Percentiles rank a stretch among this genome's conserved stretches.
These are phyloP conservation scores for Actenoides hombroni DNA, from an alignment of 2,113 vertebrate genomes.

Conservation along the genomic window DNA sequence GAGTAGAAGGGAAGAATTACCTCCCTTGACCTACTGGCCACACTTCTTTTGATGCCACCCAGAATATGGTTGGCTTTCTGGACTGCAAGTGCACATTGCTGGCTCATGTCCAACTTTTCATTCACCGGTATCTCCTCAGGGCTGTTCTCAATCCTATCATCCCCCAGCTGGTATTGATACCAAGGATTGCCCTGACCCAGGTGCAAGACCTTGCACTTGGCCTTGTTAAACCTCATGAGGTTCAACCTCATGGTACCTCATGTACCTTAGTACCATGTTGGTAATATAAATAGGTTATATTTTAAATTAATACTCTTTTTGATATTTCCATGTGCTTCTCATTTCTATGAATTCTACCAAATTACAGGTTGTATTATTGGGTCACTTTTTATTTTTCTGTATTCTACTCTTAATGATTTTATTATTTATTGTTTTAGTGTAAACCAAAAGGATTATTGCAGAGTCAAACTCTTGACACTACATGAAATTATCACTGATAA, in stretches of 20 bases:
- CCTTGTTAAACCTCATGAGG: neutral
- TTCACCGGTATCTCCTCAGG: too few species aligned
- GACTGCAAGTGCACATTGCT: too few species aligned
- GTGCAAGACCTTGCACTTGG: too few species aligned
- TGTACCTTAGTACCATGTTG: neutral
- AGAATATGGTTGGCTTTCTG: too few species aligned
- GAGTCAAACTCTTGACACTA: neutral
- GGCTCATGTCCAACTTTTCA: too few species aligned
- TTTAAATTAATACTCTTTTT: neutral
- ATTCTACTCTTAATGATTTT: neutral
- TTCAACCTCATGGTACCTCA: neutral
- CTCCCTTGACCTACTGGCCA: too few species aligned
- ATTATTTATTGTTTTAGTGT: neutral
- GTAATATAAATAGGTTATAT: neutral
- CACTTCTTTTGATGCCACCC: too few species aligned
- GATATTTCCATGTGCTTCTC: neutral
- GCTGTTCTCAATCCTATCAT: too few species aligned
- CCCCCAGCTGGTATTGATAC: too few species aligned
- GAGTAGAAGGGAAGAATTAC: too few species aligned
- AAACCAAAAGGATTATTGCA: neutral
- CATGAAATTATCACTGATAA: neutral
- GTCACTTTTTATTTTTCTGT: neutral
- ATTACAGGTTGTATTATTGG: neutral
- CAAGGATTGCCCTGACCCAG: too few species aligned
- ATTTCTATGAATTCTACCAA: neutral